Evolutionary conservation across 2,113 vertebrate genomes (phyloP).

Genomic region (Phodopus roborovskii): DNA sequence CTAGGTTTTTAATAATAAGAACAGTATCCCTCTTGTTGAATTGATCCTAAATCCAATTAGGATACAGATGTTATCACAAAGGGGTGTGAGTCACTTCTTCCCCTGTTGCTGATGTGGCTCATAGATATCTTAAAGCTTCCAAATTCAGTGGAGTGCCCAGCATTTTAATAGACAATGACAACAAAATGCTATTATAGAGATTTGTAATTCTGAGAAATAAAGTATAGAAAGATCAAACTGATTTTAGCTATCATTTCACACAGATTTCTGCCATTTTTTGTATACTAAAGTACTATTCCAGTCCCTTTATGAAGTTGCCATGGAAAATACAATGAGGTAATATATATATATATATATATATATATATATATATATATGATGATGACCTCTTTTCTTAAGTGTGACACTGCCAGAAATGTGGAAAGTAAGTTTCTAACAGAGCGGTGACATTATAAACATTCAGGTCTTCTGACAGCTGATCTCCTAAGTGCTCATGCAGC

Average conservation of each 20-base stretch:
- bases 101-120: background rate
- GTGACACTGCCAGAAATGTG: conserved; percentile 53
- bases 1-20: background rate
- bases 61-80: background rate
- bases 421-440: conserved; percentile 47
- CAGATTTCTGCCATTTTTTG: conserved; percentile 75
- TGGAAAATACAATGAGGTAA: conserved; percentile 70
- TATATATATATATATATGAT: too few species aligned
- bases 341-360: too few species aligned
- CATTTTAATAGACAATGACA: background rate
- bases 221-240: background rate
- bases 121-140: background rate
- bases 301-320: conserved; percentile 68
- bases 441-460: background rate
- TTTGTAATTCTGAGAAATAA: background rate
- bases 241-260: conserved; percentile 78
- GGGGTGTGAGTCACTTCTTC: background rate
- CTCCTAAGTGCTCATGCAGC: background rate
- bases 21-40: background rate
- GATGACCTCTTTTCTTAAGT: conserved; percentile 63
- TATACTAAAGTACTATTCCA: conserved; percentile 52
- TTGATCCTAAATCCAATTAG: background rate
- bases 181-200: background rate
- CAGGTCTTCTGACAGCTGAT: background rate
- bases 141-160: background rate